Evolutionary conservation across 2,113 vertebrate genomes (phyloP).

Genomic region (Callithrix jacchus): DNA sequence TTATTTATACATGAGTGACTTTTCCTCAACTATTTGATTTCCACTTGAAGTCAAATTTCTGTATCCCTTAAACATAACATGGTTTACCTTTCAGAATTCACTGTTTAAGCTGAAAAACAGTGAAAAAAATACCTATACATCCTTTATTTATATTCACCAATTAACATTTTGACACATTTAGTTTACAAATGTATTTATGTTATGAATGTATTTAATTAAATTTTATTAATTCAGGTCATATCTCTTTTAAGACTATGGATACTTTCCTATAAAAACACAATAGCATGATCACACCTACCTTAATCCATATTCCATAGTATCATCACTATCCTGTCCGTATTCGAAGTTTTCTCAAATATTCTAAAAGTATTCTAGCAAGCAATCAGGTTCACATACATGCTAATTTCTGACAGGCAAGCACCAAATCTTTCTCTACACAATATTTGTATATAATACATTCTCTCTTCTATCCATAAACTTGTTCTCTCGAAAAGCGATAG

Average conservation of each 20-base stretch:
- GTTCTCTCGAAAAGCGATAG: slow-evolving; percentile 23
- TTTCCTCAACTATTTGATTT: background rate
- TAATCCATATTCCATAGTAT: background rate
- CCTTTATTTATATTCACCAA: background rate
- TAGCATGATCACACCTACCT: background rate
- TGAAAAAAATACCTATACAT: background rate
- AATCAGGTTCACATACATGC: background rate
- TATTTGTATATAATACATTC: background rate
- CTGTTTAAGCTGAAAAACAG: background rate
- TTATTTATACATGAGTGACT: background rate
- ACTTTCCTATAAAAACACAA: background rate
- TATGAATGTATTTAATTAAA: background rate
- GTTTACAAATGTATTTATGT: background rate
- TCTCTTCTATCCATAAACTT: background rate
- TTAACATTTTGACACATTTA: background rate
- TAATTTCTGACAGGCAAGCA: slow-evolving; percentile 40
- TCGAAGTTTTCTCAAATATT: background rate
- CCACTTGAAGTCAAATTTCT: slow-evolving; percentile 16
- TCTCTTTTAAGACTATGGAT: background rate
- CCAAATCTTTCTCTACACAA: background rate
- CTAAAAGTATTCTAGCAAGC: slow-evolving; percentile 10
- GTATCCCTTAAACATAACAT: background rate
- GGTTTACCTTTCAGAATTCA: slow-evolving; percentile 35
- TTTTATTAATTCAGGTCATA: background rate
- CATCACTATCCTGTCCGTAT: background rate